Conservation (phyloP, 2,797 vertebrate genomes). For the Coilia nasus region DNA sequence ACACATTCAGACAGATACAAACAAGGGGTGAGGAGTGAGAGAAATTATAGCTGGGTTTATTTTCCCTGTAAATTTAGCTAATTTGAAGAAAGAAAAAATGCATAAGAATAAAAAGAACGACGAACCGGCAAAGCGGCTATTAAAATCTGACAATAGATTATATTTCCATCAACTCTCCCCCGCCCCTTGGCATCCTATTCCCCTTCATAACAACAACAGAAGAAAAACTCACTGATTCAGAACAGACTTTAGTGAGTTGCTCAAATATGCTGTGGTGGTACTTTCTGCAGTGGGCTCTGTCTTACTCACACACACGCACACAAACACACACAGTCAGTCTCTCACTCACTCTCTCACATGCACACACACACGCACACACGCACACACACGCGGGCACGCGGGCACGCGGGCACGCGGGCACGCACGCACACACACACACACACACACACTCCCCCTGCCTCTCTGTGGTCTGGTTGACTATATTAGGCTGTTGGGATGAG, state of each 20-base stretch:
- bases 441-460: constrained; percentile 46
- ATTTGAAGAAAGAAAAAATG: background rate
- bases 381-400: background rate
- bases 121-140: background rate
- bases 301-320: background rate
- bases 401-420: background rate
- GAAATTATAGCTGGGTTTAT: background rate
- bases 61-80: background rate
- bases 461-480: constrained; percentile 75
- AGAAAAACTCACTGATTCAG: constrained; percentile 12
- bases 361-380: background rate
- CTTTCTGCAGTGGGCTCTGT: background rate
- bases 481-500: constrained; percentile 78
- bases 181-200: background rate
- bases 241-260: background rate
- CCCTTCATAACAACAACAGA: background rate
- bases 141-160: constrained; percentile 8
- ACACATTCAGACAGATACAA: constrained; percentile 14
- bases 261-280: constrained; percentile 10
- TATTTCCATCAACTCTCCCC: background rate
- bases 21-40: constrained; percentile 39
- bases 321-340: background rate
- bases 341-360: constrained; percentile 33
- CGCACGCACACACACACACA: background rate
- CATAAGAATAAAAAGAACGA: background rate